Evolutionary conservation across 2,113 vertebrate species (phyloP).

Genomic region (Aramus guarauna): DNA sequence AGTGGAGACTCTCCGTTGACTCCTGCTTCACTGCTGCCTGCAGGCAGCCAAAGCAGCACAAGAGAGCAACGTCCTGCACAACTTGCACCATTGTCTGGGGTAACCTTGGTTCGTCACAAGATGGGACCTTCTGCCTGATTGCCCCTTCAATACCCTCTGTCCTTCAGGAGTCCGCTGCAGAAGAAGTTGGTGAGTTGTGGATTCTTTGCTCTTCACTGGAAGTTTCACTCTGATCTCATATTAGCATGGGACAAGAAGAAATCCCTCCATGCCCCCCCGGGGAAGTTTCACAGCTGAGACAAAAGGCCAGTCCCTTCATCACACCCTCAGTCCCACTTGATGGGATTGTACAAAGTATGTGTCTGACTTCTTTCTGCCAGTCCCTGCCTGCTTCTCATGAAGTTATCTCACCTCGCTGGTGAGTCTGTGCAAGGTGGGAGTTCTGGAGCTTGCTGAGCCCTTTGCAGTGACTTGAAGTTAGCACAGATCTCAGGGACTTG

Average conservation of each 20-base stretch:
- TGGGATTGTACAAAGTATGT: background rate
- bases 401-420: background rate
- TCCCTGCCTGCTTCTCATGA: background rate
- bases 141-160: background rate
- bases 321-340: background rate
- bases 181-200: background rate
- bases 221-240: background rate
- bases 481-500: background rate
- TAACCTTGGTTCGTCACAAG: background rate
- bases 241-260: background rate
- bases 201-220: background rate
- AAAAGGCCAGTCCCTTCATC: background rate
- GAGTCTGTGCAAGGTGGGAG: background rate
- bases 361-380: background rate
- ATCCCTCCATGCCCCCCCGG: background rate
- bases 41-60: background rate
- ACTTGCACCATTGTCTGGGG: background rate
- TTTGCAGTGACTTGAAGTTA: background rate
- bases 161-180: background rate
- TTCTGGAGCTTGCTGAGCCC: background rate
- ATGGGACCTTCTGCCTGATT: background rate
- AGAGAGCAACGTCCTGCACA: background rate
- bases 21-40: background rate
- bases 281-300: background rate
- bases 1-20: background rate